Evolutionary conservation across 2,113 vertebrate genomes (phyloP), one percentile per base, ranked within the genome.

Genomic region (Elanus axillaris): DNA sequence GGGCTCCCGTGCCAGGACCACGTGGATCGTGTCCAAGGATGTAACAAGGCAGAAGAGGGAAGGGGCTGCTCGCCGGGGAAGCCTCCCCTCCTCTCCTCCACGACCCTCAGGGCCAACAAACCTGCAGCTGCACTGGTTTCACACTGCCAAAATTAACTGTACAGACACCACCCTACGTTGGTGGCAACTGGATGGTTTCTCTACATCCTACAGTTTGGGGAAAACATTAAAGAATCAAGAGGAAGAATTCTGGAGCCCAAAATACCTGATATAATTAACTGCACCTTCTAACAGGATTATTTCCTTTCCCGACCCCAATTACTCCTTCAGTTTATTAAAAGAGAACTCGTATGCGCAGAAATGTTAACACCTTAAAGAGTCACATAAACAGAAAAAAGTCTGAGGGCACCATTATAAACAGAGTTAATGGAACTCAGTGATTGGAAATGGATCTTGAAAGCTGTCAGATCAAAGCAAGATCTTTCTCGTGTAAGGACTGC

Each of bases 381-480:
- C 84, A 79, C 68, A 52, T 62, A 95, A 97, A 94, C 93, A 94
- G 85, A 17, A 79, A 69, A 47, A 75, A 93, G 84, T 97, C 89
- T 34, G 84, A 97, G 94, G 95, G 86, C 77, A 78, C 96, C 91
- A 88, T 62, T 94, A 93, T 64, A 91, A 97, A 88, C 93, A 90
- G 84, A 96, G 91, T 85, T 95, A 96, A 94, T 95, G 93, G 89
- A 95, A 94, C 81, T 66, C 69, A 20, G 81, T 62, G 93, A 95
- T 88, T 91, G 95, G 95, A 90, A 96, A 96, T 74, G 93, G 91
- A 93, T 96, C 97, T 91, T 97, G 96, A 96, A 96, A 97, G 97
- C 94, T 91, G 93, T 73, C 95, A 97, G 93, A 97, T 97, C 94
- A 96, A 96, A 97, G 96, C 89, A 85, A 94, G 86, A 96, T 95